phyloP scores from a whole-genome alignment of 37 sponge, comb jelly and placozoan species.

The Beroe ovata region DNA sequence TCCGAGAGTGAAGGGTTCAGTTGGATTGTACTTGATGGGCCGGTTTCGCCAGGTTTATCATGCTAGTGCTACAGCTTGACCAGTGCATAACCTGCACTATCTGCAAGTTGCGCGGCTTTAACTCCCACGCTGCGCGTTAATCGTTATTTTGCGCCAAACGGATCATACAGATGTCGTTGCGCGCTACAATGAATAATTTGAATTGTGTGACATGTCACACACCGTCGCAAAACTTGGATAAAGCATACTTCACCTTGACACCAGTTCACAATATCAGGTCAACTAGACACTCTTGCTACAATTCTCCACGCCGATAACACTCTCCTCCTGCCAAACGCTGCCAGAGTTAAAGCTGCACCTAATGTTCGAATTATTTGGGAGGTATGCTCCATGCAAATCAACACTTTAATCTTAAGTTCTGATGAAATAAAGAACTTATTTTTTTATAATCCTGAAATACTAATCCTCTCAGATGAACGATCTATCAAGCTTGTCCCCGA shows the following conservation, averaged over 20 bases:
- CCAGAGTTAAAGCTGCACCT: conserved; percentile 2
- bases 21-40: conserved; percentile 58
- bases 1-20: not conserved
- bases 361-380: conserved; percentile 61
- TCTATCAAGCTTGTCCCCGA: conserved; percentile 27
- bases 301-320: conserved; percentile 45
- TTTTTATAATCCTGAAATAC: not conserved
- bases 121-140: too few relatives aligned
- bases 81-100: too few relatives aligned
- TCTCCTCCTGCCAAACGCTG: conserved; percentile 49
- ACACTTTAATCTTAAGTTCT: not conserved
- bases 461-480: conserved; percentile 11
- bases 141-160: too few relatives aligned
- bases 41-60: conserved; percentile 11
- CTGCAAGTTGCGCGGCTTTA: too few relatives aligned
- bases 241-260: too few relatives aligned
- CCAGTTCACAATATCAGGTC: not conserved
- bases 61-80: too few relatives aligned
- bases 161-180: not conserved
- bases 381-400: too few relatives aligned
- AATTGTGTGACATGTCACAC: not conserved
- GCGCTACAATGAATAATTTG: not conserved
- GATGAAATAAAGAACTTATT: not conserved
- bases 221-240: too few relatives aligned
- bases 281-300: conserved; percentile 53